Evolutionary conservation across 2,113 vertebrate species (phyloP).

Genomic region (Nyctereutes procyonoides): DNA sequence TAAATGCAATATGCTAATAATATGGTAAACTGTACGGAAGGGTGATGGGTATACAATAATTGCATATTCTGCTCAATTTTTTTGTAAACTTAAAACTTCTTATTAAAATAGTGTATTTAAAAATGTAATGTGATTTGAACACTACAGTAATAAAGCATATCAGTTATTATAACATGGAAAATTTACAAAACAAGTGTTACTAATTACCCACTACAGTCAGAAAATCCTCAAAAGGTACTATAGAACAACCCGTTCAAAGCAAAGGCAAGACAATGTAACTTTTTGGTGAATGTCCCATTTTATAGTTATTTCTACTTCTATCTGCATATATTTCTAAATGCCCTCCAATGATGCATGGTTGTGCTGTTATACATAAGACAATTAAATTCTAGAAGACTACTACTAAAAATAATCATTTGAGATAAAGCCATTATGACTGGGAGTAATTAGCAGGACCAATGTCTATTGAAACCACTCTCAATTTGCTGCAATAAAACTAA

Average conservation of each 20-base stretch:
- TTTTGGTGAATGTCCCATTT: neutral
- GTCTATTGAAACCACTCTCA: neutral
- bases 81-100: neutral
- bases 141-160: neutral
- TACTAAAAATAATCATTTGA: conserved; percentile 38
- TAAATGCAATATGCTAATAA: neutral
- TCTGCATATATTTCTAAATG: neutral
- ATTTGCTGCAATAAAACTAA: conserved; percentile 13
- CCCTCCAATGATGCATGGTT: neutral
- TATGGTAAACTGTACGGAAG: neutral
- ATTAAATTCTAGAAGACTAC: conserved; percentile 14
- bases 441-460: neutral
- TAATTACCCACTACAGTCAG: neutral
- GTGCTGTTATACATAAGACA: neutral
- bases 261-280: neutral
- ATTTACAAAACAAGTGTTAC: neutral
- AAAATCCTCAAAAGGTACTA: conserved; percentile 1
- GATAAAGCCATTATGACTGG: neutral
- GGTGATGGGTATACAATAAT: neutral
- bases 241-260: neutral
- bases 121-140: neutral
- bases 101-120: neutral
- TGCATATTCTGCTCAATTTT: neutral
- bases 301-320: neutral
- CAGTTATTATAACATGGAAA: neutral